These are phyloP conservation scores for Eurystomus glaucurus DNA, from an alignment of 2,797 vertebrate species.

Conservation along the genomic window DNA sequence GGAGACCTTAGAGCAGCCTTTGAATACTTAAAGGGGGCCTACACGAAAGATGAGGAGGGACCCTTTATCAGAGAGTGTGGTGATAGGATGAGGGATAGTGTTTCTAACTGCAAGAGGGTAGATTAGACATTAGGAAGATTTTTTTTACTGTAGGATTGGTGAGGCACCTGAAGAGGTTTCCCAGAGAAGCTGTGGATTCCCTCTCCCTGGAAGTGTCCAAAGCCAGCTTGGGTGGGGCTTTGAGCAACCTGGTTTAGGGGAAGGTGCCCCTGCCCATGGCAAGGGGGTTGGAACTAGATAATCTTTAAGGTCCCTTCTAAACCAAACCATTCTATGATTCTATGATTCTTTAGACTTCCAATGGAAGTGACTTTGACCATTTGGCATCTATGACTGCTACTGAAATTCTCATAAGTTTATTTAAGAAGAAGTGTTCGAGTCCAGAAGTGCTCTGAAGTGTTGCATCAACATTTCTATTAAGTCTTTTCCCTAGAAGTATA, in stretches of 20 bases:
- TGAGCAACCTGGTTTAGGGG: background rate
- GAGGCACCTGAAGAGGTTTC: background rate
- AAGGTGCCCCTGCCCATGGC: background rate
- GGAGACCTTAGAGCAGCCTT: background rate
- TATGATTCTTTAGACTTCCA: background rate
- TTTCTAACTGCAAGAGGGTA: background rate
- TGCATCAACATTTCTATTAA: background rate
- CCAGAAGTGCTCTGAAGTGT: background rate
- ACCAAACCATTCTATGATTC: background rate
- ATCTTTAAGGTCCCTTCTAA: background rate
- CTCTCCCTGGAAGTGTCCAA: background rate
- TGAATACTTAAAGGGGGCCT: background rate
- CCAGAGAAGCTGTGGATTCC: background rate
- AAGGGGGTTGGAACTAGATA: background rate
- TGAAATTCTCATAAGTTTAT: background rate
- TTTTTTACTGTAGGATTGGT: background rate
- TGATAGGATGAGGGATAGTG: background rate
- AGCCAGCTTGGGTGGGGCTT: background rate
- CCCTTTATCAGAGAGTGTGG: background rate
- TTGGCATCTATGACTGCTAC: background rate
- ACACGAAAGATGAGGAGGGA: background rate
- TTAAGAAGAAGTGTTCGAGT: background rate
- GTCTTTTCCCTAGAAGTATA: background rate
- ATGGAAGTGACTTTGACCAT: background rate
- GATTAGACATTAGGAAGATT: background rate